A percentile compares a stretch with the other conserved stretches of the same genome.
Evolutionary conservation across 2,113 vertebrate genomes (phyloP).

Genomic region (Otolemur garnettii): DNA sequence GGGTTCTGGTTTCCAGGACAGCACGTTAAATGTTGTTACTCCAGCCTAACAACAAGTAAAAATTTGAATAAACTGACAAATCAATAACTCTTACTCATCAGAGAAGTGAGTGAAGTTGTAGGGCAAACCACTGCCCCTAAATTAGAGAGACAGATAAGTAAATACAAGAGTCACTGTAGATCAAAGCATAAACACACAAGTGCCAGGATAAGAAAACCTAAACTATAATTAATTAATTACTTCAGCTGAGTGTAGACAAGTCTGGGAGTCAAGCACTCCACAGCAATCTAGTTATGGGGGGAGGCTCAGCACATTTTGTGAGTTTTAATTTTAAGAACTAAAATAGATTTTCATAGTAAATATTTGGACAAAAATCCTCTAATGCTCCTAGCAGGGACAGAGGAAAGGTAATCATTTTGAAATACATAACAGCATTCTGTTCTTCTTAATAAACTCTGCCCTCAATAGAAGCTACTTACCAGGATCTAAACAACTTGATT

Average conservation of each 20-base stretch:
- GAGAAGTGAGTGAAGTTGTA: not conserved
- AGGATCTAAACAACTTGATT: not conserved
- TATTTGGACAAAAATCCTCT: not conserved
- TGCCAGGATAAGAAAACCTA: not conserved
- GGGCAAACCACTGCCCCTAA: not conserved
- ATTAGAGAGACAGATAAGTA: not conserved
- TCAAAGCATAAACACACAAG: not conserved
- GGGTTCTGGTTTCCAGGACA: not conserved
- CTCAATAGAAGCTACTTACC: not conserved
- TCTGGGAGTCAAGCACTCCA: not conserved
- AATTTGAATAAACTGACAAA: not conserved
- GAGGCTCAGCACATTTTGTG: not conserved
- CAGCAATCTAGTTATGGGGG: not conserved
- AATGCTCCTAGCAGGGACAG: not conserved
- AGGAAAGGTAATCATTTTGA: not conserved
- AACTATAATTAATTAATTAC: not conserved
- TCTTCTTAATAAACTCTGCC: not conserved
- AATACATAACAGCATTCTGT: not conserved
- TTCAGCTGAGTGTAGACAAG: not conserved
- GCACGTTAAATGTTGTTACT: not conserved
- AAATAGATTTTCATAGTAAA: not conserved
- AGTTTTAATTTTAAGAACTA: not conserved
- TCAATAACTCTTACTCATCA: not conserved
- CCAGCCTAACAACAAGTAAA: not conserved
- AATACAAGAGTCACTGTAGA: not conserved